phyloP scores from a whole-genome alignment of 2,113 vertebrate genomes.

The Pyxicephalus adspersus region DNA sequence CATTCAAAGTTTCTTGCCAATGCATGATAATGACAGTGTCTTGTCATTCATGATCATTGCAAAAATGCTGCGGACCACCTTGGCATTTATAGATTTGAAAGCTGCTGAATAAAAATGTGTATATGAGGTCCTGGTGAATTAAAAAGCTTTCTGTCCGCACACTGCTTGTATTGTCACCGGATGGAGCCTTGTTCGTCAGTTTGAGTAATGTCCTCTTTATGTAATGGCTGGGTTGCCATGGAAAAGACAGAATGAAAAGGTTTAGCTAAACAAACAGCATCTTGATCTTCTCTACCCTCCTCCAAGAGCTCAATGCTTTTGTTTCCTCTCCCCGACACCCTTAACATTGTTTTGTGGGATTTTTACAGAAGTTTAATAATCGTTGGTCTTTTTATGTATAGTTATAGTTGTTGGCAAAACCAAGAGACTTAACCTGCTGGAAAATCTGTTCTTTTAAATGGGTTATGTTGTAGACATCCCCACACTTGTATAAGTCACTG shows the following conservation, averaged over 20 bases:
- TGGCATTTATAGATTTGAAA: background rate
- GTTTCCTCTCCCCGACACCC: conserved; percentile 1
- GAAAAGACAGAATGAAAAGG: conserved; percentile 30
- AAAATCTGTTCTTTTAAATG: too few species aligned
- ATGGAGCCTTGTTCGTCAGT: conserved; percentile 42
- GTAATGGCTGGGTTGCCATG: conserved; percentile 43
- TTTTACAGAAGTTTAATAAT: background rate
- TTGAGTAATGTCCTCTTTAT: conserved; percentile 42
- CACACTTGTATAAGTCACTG: too few species aligned
- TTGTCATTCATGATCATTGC: too few species aligned
- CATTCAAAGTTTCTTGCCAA: background rate
- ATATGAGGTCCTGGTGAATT: conserved; percentile 1
- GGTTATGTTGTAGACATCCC: too few species aligned
- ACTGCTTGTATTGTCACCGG: conserved; percentile 34
- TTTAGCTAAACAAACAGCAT: conserved; percentile 47
- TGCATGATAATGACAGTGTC: background rate
- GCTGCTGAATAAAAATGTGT: background rate
- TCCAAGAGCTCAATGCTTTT: conserved; percentile 12
- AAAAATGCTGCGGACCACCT: too few species aligned
- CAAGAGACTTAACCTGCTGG: too few species aligned
- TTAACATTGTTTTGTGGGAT: background rate
- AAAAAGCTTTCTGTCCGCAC: conserved; percentile 2
- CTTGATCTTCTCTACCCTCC: conserved; percentile 27
- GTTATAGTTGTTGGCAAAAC: too few species aligned
- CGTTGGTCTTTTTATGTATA: too few species aligned